Evolutionary conservation across 2,113 vertebrate species (phyloP).

Genomic region (Meleagris gallopavo): DNA sequence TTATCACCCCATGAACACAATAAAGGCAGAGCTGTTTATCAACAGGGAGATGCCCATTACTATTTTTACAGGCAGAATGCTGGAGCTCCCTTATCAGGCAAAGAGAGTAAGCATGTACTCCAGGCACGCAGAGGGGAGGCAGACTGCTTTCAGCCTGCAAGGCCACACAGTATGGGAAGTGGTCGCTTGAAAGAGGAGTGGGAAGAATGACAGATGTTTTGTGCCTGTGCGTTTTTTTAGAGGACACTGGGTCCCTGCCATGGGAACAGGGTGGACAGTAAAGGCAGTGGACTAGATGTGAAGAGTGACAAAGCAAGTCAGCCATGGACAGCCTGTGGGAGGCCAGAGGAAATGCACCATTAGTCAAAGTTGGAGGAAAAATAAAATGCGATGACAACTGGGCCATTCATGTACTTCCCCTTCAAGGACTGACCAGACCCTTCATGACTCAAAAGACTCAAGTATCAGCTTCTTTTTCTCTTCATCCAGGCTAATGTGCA

Average conservation of each 20-base stretch:
- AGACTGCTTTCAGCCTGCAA: constrained; percentile 46
- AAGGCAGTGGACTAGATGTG: constrained; percentile 61
- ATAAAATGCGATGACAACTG: constrained; percentile 76
- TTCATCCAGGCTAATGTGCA: constrained; percentile 47
- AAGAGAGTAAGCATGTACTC: constrained; percentile 29
- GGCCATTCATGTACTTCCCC: constrained; percentile 70
- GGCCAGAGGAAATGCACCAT: constrained; percentile 76
- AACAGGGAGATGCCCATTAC: constrained; percentile 46
- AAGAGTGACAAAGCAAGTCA: constrained; percentile 76
- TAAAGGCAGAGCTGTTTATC: constrained; percentile 56
- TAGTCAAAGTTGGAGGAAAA: constrained; percentile 75
- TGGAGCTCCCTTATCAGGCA: constrained; percentile 43
- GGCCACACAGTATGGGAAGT: constrained; percentile 72
- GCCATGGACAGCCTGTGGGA: constrained; percentile 66
- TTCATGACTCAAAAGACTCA: constrained; percentile 49
- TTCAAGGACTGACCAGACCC: constrained; percentile 56
- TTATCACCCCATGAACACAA: constrained; percentile 37
- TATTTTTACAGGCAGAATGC: constrained; percentile 60
- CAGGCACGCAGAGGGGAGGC: constrained; percentile 46
- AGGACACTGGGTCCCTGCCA: constrained; percentile 52
- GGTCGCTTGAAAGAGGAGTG: constrained; percentile 68
- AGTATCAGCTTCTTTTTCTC: constrained; percentile 68
- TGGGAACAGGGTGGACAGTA: constrained; percentile 72
- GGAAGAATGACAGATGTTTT: constrained; percentile 71
- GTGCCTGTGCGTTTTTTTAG: constrained; percentile 62